phyloP scores from a whole-genome alignment of 2,888 invertebrate species.

The Tanaodytes sp. region DNA sequence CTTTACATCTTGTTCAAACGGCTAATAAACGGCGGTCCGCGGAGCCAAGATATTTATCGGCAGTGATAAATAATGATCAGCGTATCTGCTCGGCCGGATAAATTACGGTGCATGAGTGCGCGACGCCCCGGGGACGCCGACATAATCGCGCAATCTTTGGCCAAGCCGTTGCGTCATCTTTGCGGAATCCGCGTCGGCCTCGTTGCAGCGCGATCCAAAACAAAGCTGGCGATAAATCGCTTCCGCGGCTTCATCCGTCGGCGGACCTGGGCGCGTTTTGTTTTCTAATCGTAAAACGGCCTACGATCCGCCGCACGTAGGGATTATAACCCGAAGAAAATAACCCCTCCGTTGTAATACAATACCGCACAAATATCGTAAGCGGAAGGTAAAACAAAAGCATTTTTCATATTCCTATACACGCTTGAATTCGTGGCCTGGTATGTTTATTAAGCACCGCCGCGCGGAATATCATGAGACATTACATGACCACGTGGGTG shows the following conservation, averaged over 20 bases:
- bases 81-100: slow-evolving; percentile 25
- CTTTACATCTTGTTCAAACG: slow-evolving; percentile 44
- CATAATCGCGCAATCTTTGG: slow-evolving; percentile 35
- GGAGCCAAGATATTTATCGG: slow-evolving; percentile 37
- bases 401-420: no score
- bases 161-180: slow-evolving; percentile 24
- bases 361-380: slow-evolving; percentile 24
- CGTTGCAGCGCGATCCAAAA: slow-evolving; percentile 7
- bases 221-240: neutral
- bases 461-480: no score
- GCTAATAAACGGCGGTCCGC: slow-evolving; percentile 26
- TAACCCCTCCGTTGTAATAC: slow-evolving; percentile 21
- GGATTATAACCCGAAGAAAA: slow-evolving; percentile 24
- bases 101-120: slow-evolving; percentile 26
- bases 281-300: slow-evolving; percentile 26
- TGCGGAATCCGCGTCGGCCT: slow-evolving; percentile 5
- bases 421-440: no score
- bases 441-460: no score
- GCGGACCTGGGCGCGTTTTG: slow-evolving; percentile 4
- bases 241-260: neutral
- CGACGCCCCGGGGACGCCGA: slow-evolving; percentile 13
- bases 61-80: slow-evolving; percentile 37
- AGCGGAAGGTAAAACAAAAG: slow-evolving; percentile 25
- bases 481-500: neutral
- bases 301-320: neutral